phyloP scores from a whole-genome alignment of 2,113 vertebrate species.

The Leptodactylus fuscus region DNA sequence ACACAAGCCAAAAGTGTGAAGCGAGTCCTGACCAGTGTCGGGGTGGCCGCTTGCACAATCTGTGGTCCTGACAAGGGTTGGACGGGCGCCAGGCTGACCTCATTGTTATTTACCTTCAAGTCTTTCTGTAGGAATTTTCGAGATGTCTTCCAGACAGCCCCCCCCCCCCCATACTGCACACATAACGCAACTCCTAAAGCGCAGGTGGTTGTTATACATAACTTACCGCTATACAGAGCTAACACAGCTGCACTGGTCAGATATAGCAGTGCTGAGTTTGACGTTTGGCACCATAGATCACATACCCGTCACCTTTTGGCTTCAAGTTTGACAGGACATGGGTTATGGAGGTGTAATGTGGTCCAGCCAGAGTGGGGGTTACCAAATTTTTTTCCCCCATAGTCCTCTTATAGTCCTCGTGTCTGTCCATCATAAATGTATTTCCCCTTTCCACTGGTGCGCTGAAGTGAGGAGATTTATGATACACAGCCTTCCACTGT shows the following conservation, averaged over 20 bases:
- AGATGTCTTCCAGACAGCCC: neutral
- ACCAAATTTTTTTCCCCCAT: too few relatives aligned
- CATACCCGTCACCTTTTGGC: too few relatives aligned
- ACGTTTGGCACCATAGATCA: neutral
- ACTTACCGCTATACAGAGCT: neutral
- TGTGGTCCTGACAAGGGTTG: neutral
- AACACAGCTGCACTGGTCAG: neutral
- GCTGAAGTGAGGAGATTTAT: too few relatives aligned
- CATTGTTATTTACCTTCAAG: slow-evolving; percentile 34
- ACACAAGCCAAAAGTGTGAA: slow-evolving; percentile 35
- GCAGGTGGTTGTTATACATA: neutral
- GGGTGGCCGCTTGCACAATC: too few relatives aligned
- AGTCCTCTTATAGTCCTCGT: too few relatives aligned
- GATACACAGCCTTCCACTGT: too few relatives aligned
- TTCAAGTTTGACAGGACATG: too few relatives aligned
- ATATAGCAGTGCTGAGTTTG: neutral
- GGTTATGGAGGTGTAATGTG: too few relatives aligned
- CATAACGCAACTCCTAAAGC: neutral
- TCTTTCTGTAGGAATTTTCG: slow-evolving; percentile 15
- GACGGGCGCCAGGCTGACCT: slow-evolving; percentile 16
- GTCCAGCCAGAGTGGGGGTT: too few relatives aligned
- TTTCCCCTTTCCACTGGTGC: too few relatives aligned
- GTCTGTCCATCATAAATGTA: too few relatives aligned
- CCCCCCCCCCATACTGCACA: neutral
- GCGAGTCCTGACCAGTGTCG: too few relatives aligned